Evolutionary conservation across 1,140 invertebrate genomes (phyloP).

Genomic region (Conus ventricosus): DNA sequence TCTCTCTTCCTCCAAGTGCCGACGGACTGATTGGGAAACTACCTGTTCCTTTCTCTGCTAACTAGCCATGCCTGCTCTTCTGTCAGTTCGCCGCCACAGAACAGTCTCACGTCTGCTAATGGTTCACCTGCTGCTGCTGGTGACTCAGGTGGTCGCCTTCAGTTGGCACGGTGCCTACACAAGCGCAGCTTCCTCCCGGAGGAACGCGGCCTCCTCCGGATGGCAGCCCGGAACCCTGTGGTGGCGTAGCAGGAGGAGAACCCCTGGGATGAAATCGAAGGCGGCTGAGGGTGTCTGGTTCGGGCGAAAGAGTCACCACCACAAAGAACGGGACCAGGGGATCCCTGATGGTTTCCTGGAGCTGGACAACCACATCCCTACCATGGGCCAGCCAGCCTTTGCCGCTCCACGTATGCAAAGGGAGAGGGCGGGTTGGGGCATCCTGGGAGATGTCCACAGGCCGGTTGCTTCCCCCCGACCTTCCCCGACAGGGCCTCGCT

Average conservation of each 20-base stretch:
- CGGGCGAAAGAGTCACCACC: not conserved
- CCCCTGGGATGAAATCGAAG: not conserved
- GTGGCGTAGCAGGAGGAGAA: no score
- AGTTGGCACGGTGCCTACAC: not conserved
- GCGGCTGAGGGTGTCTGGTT: not conserved
- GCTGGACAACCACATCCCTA: not conserved
- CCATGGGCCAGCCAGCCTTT: not conserved
- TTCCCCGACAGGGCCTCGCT: not conserved
- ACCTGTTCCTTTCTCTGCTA: no score
- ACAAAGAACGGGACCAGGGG: not conserved
- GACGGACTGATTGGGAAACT: no score
- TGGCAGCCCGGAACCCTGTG: no score
- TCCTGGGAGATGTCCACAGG: not conserved
- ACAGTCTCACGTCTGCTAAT: not conserved
- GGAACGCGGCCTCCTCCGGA: not conserved
- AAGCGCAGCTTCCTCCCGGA: not conserved
- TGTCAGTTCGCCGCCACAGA: not conserved
- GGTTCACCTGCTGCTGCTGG: not conserved
- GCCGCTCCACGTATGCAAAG: not conserved
- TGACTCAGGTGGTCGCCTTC: not conserved
- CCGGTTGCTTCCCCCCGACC: no score
- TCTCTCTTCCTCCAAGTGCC: no score
- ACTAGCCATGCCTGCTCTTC: not conserved
- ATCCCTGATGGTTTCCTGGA: not conserved
- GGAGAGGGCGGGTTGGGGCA: not conserved